Evolutionary conservation across 2,888 invertebrate genomes (phyloP), one percentile per base, ranked within the genome.

Genomic region (Icerya purchasi): DNA sequence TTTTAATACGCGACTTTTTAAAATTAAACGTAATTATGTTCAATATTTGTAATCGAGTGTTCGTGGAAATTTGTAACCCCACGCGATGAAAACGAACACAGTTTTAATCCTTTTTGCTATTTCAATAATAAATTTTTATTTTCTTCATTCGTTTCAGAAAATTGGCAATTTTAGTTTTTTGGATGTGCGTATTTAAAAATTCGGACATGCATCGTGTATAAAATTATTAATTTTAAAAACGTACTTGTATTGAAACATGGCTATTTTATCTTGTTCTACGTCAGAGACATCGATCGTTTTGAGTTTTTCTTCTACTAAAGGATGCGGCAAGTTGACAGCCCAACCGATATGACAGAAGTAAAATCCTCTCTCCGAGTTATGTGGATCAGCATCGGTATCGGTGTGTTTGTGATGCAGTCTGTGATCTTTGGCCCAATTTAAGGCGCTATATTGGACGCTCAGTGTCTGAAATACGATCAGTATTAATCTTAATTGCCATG

Each of bases 221-320:
- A n/a, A n/a, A n/a, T n/a, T n/a, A 53, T 10, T 53, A 2, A 51
- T 25, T 50, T n/a, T 25, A 59, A 60, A 54, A 14, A 74, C 80
- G 82, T 73, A 88, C 84, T 82, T 86, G 72, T 86, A 83, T 72
- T 94, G 94, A 76, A 89, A 89, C 66, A 75, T 74, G 23, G 91
- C 77, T 51, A 93, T 78, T 14, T 83, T 85, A 71, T 94, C 93
- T 14, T 76, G 74, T 62, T 79, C 77, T 62, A 94, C 75, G 72
- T 94, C 94, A 57, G 82, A 83, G 63, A 92, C 67, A 69, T 92
- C 90, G 23, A 94, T 77, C 52, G 81, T 79, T 66, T 86, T 82
- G 68, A 92, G 92, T 71, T 90, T 91, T 62, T 74, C 54, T 53
- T 61, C 61, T 50, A 70, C 70, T 60, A 73, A 74, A 19, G 64